Conservation (phyloP, 2,797 vertebrate genomes). For the Intellagama lesueurii region DNA sequence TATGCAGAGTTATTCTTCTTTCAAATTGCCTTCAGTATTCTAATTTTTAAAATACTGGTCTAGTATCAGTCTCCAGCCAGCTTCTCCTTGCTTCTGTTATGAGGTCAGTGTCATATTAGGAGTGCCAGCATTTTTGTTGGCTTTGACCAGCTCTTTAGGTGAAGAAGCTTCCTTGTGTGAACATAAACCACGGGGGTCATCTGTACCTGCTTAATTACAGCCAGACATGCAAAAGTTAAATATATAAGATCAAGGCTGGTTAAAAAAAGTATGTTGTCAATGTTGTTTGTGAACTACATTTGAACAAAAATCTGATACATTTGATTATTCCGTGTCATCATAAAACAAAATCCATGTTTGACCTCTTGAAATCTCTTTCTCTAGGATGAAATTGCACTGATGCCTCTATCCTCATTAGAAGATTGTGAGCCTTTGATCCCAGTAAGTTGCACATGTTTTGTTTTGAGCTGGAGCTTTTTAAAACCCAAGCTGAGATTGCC, state of each 20-base stretch:
- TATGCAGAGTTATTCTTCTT: background rate
- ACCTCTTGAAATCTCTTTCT: background rate
- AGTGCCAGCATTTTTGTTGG: background rate
- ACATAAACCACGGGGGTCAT: background rate
- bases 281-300: background rate
- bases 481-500: fast-evolving
- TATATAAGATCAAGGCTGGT: background rate
- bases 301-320: background rate
- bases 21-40: background rate
- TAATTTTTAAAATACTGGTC: background rate
- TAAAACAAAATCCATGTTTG: background rate
- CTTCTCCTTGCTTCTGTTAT: background rate
- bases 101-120: background rate
- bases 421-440: fast-evolving
- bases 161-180: background rate
- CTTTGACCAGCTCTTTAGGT: background rate
- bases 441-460: conserved; percentile 43
- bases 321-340: background rate
- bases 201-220: background rate
- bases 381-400: conserved; percentile 60
- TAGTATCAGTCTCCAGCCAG: background rate
- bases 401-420: conserved; percentile 11
- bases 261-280: background rate
- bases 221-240: background rate
- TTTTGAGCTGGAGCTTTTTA: background rate